These are phyloP conservation scores for Colossoma macropomum DNA, from an alignment of 2,113 vertebrate genomes.

Conservation along the genomic window DNA sequence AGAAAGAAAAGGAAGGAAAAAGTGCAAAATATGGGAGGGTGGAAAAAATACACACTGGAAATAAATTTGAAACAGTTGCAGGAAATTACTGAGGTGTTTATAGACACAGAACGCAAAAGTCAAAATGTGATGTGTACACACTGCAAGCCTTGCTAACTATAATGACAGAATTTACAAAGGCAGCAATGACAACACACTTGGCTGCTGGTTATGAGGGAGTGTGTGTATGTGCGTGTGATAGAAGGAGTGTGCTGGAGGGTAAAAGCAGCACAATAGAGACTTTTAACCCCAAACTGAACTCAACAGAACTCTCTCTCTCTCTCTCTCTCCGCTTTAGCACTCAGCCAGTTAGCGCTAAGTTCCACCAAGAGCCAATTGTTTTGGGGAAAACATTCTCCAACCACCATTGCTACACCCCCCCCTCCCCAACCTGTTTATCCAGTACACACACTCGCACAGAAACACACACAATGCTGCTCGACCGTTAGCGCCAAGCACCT, in stretches of 20 bases:
- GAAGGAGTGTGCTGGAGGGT: conserved; percentile 71
- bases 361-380: conserved; percentile 60
- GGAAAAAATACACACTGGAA: conserved; percentile 18
- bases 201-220: conserved; percentile 41
- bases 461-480: conserved; percentile 50
- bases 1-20: not conserved
- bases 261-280: conserved; percentile 72
- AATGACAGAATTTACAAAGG: conserved; percentile 54
- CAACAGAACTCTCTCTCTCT: conserved; percentile 65
- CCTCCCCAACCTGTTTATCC: conserved; percentile 79
- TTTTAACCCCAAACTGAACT: conserved; percentile 49
- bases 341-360: conserved; percentile 71
- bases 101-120: conserved; percentile 13
- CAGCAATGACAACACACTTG: conserved; percentile 36
- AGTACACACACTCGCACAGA: conserved; percentile 58
- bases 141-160: conserved; percentile 31
- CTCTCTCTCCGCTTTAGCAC: conserved; percentile 68
- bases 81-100: conserved; percentile 35
- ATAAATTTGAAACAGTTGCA: conserved; percentile 45
- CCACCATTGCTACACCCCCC: conserved; percentile 50
- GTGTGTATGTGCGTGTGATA: conserved; percentile 36
- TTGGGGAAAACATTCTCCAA: conserved; percentile 64
- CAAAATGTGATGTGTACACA: conserved; percentile 38
- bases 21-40: conserved; percentile 9
- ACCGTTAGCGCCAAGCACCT: conserved; percentile 77